Evolutionary conservation across 2,888 invertebrate species (phyloP).

Genomic region (Tenthredo amoena): DNA sequence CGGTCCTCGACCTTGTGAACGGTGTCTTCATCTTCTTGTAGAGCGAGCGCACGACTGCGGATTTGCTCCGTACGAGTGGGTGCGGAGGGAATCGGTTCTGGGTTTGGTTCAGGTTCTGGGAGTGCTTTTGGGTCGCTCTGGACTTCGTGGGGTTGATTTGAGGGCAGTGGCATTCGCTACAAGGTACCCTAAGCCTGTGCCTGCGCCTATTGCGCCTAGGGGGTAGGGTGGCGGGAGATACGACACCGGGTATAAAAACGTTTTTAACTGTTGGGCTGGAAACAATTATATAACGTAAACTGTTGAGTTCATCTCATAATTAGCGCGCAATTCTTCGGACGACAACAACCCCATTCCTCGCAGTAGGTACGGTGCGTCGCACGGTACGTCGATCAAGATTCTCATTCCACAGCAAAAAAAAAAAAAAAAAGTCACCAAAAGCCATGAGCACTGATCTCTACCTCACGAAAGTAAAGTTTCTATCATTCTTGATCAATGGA

Average conservation of each 20-base stretch:
- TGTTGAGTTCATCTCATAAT: slow-evolving; percentile 38
- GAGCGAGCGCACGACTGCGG: slow-evolving; percentile 78
- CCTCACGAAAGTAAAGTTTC: not conserved
- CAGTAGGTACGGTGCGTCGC: not conserved
- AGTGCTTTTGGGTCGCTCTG: slow-evolving; percentile 55
- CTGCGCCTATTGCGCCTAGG: slow-evolving; percentile 78
- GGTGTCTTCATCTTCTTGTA: slow-evolving; percentile 77
- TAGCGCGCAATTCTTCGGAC: not conserved
- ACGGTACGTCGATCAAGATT: slow-evolving; percentile 11
- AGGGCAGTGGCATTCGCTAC: slow-evolving; percentile 76
- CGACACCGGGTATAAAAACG: slow-evolving; percentile 78
- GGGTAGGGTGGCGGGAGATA: slow-evolving; percentile 76
- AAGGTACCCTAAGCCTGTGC: slow-evolving; percentile 77
- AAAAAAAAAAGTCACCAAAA: not conserved
- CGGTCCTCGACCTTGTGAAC: slow-evolving; percentile 76
- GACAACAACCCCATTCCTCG: slow-evolving; percentile 33
- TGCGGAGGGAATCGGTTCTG: slow-evolving; percentile 64
- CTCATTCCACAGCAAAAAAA: not conserved
- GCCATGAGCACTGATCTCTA: not conserved
- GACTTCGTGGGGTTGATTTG: slow-evolving; percentile 71
- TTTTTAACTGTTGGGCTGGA: slow-evolving; percentile 78
- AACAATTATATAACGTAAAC: slow-evolving; percentile 71
- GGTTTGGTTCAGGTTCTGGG: slow-evolving; percentile 64
- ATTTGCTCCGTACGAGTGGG: slow-evolving; percentile 78
- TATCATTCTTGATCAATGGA: slow-evolving; percentile 1